Base-by-base conservation (phyloP, 30 jellyfish, hydroid and myxozoan genomes). In the Morbakka virulenta region DNA sequence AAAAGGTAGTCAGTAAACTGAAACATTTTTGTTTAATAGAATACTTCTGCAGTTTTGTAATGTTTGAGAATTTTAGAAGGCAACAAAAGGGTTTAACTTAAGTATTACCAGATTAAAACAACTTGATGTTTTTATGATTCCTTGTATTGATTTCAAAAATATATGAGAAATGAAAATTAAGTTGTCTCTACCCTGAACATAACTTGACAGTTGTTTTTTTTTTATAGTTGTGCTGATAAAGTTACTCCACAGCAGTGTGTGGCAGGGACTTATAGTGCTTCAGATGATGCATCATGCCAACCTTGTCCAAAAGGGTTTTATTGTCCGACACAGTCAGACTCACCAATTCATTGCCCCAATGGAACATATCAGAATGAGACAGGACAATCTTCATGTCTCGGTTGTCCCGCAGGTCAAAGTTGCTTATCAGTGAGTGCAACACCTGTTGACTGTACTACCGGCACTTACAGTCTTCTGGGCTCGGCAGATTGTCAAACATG, bases 291-390 rank as follows among this genome's bases (percentile, higher is more conserved):
- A 64, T 50, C 86, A 29, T 89, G 97, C 51, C 80, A 0, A 11
- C 88, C 47, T 23, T 89, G 97, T 67, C 97, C 95, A 3, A 32
- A 35, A 2, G 97, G 97, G 1, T 75, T 47, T 70, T 68, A 70
- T 52, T 89, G 97, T 65, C 95, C 96, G 2, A 72, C 52, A 28
- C 91, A 80, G 20, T 63, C 85, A 32, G 76, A 50, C 51, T 83
- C 79, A 14, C 94, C 97, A 3, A 34, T 68, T 2, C 52, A 71
- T 12, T 90, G 98, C 49, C 57, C 52, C 2, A 90, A 90, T 71
- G 96, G 98, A 21, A 90, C 98, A 31, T 90, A 90, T 50, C 98
- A 90, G 57, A 75, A 84, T 27, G 84, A 76, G n/a, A 78, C 91
- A 24, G 83, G 80, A 17, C 87, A 83, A 49, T 3, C 67, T n/a